Conservation (phyloP, 2,113 vertebrate genomes). For the Oryzias celebensis region DNA sequence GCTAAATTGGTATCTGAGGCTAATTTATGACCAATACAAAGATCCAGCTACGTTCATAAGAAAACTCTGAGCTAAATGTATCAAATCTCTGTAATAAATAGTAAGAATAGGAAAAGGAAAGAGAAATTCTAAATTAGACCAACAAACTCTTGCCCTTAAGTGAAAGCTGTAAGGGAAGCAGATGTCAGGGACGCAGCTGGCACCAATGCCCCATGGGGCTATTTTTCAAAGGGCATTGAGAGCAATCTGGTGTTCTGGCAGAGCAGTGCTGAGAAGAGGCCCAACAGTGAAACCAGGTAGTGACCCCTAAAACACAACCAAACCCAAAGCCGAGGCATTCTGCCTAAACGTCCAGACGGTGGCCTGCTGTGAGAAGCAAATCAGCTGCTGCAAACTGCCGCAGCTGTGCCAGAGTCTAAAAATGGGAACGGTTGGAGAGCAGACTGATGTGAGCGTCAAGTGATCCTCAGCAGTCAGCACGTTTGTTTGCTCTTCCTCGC, state of each 20-base stretch:
- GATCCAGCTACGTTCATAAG: too few relatives aligned
- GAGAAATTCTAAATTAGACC: neutral
- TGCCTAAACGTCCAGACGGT: conserved; percentile 6
- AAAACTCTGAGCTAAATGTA: too few relatives aligned
- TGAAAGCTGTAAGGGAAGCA: conserved; percentile 3
- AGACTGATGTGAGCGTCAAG: conserved; percentile 17
- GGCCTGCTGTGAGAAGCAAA: conserved; percentile 20
- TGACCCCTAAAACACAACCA: conserved; percentile 54
- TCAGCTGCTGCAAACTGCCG: conserved; percentile 32
- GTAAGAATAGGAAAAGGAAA: neutral
- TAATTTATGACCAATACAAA: too few relatives aligned
- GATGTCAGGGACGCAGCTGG: conserved; percentile 35
- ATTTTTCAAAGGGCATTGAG: conserved; percentile 3
- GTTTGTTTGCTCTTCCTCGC: conserved; percentile 2
- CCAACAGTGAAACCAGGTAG: conserved; percentile 36
- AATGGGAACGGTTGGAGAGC: conserved; percentile 50
- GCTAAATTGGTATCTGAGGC: too few relatives aligned
- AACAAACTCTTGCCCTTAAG: neutral
- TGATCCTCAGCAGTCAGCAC: conserved; percentile 33
- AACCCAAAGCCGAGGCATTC: conserved; percentile 43
- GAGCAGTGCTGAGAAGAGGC: conserved; percentile 29
- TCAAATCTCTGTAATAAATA: neutral
- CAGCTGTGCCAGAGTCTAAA: conserved; percentile 27
- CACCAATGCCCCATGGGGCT: conserved; percentile 11
- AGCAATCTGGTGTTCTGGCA: conserved; percentile 32